phyloP scores from a whole-genome alignment of 1,140 invertebrate genomes.

The Catajapyx aquilonaris region DNA sequence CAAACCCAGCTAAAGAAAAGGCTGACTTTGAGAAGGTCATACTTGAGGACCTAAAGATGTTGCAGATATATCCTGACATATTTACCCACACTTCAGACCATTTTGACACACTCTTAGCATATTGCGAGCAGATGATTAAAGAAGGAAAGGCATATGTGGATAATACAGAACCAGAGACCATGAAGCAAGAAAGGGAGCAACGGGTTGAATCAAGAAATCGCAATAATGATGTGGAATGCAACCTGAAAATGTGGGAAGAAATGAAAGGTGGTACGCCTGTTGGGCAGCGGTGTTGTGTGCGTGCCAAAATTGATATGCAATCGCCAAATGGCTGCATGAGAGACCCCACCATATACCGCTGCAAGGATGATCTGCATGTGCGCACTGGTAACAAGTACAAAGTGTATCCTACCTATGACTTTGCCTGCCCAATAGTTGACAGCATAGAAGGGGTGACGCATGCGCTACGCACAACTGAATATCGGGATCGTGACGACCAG shows the following conservation, averaged over 20 bases:
- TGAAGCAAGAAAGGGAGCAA: conserved; percentile 89
- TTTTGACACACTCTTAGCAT: conserved; percentile 75
- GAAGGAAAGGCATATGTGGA: conserved; percentile 88
- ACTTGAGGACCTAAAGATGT: conserved; percentile 74
- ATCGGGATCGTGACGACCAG: conserved; percentile 92
- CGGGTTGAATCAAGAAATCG: conserved; percentile 68
- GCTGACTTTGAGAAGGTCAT: conserved; percentile 98
- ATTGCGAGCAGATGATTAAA: conserved; percentile 74
- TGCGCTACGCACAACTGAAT: conserved; percentile 91
- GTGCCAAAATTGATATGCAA: conserved; percentile 95
- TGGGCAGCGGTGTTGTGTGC: conserved; percentile 74
- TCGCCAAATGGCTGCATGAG: conserved; percentile 90
- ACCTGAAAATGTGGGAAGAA: conserved; percentile 79
- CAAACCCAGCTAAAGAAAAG: conserved; percentile 98
- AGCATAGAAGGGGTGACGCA: conserved; percentile 93
- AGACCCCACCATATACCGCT: conserved; percentile 99
- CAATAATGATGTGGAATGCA: conserved; percentile 65
- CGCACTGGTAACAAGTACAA: conserved; percentile 88
- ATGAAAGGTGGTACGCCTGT: conserved; percentile 69
- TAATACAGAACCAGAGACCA: conserved; percentile 78
- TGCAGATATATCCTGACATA: conserved; percentile 78
- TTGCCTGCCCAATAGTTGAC: conserved; percentile 98
- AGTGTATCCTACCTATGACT: conserved; percentile 99
- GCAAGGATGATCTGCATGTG: conserved; percentile 85
- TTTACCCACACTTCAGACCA: conserved; percentile 95